Evolutionary conservation across 2,113 vertebrate genomes (phyloP).

Genomic region (Pedionomus torquatus): DNA sequence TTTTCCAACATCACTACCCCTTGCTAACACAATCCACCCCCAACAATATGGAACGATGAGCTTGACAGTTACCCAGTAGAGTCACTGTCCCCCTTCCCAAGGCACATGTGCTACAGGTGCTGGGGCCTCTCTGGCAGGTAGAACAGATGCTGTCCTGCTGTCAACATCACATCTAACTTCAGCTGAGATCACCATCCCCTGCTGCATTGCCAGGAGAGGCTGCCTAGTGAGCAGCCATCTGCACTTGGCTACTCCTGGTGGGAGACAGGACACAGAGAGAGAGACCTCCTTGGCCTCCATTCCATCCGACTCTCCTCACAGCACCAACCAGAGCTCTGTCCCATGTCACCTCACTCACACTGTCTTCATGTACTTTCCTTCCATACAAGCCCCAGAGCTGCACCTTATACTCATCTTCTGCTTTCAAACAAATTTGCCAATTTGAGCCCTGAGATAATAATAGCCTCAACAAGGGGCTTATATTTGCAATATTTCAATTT

Average conservation of each 20-base stretch:
- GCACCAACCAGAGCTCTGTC: not conserved
- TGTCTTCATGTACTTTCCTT: not conserved
- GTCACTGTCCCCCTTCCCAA: not conserved
- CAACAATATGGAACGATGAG: not conserved
- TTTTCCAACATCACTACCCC: not conserved
- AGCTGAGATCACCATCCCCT: not conserved
- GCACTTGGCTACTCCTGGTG: not conserved
- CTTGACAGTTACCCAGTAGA: not conserved
- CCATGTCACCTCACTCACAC: not conserved
- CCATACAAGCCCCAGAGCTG: fast-evolving
- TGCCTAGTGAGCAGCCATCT: not conserved
- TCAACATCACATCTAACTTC: not conserved
- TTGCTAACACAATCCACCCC: not conserved
- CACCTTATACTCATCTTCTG: not conserved
- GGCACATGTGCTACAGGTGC: not conserved
- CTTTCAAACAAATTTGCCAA: not conserved
- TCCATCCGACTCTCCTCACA: not conserved
- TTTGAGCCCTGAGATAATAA: not conserved
- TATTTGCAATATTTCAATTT: not conserved
- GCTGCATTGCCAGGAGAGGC: not conserved
- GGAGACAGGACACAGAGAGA: not conserved
- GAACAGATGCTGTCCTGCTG: not conserved
- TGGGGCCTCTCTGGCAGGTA: not conserved
- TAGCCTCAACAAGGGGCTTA: not conserved
- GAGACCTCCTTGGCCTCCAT: not conserved